A percentile compares a stretch with the other conserved stretches of the same genome.
Evolutionary conservation across 2,113 vertebrate species (phyloP).

Genomic region (Sturnira hondurensis): DNA sequence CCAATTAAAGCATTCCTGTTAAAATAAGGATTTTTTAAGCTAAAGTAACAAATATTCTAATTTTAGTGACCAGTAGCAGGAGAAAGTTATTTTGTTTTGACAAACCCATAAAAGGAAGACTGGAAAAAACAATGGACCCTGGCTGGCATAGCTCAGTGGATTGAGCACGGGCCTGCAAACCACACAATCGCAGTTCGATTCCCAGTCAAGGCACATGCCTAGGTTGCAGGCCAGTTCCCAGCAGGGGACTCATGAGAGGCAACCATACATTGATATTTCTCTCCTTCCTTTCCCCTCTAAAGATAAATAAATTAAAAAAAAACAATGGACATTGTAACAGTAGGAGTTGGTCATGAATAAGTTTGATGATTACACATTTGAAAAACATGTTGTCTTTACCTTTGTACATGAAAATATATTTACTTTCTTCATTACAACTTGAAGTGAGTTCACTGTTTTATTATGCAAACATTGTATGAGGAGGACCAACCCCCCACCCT

Average conservation of each 20-base stretch:
- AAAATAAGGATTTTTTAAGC: not conserved
- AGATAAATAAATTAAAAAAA: no score
- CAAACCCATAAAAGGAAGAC: not conserved
- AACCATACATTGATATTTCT: no score
- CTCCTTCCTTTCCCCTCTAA: no score
- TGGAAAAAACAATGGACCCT: not conserved
- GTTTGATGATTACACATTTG: not conserved
- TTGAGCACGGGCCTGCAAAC: no score
- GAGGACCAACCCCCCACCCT: no score
- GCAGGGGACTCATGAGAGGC: no score
- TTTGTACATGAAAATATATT: not conserved
- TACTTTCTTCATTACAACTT: not conserved
- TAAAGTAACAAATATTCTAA: not conserved
- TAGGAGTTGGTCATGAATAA: not conserved
- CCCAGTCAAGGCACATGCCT: no score
- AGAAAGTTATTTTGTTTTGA: constrained; percentile 11
- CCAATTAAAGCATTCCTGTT: not conserved
- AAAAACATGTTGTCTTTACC: not conserved
- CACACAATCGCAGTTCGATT: no score
- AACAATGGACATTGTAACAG: not conserved
- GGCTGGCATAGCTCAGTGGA: no score
- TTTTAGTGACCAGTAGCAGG: not conserved
- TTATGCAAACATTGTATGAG: not conserved
- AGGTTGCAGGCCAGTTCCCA: no score
- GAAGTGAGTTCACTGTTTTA: not conserved